Conservation (phyloP, 2,113 vertebrate genomes). For the Phoenicopterus ruber region DNA sequence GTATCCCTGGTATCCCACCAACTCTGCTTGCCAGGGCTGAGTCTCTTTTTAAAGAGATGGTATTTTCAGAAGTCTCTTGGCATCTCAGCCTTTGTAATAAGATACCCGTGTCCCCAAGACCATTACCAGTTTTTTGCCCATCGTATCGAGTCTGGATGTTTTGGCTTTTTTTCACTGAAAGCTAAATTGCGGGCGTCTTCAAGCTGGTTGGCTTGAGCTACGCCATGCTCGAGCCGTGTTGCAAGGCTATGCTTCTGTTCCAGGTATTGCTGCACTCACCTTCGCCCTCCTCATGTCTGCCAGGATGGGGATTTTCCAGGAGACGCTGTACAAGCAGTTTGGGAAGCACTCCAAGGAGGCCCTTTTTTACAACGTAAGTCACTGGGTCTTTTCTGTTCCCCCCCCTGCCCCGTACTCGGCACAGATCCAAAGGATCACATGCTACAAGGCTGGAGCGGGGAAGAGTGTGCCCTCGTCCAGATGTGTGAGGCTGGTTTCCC, state of each 20-base stretch:
- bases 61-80: background rate
- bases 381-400: background rate
- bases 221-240: background rate
- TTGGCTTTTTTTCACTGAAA: background rate
- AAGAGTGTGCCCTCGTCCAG: background rate
- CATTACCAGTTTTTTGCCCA: rapidly evolving
- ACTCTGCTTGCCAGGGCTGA: background rate
- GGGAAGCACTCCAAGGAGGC: slow-evolving; percentile 98
- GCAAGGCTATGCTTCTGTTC: background rate
- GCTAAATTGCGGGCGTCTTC: background rate
- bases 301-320: slow-evolving; percentile 97
- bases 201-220: background rate
- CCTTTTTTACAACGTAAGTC: slow-evolving; percentile 93
- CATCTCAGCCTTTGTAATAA: background rate
- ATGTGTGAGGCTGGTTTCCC: background rate
- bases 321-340: slow-evolving; percentile 87
- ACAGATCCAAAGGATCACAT: background rate
- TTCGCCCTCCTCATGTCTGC: slow-evolving; percentile 96
- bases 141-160: background rate
- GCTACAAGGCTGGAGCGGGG: background rate
- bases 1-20: background rate
- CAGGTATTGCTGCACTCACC: slow-evolving; percentile 90
- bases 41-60: background rate
- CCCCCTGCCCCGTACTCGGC: rapidly evolving
- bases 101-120: background rate